Evolutionary conservation across 2,797 vertebrate species (phyloP).

Genomic region (Pangasius macronema): DNA sequence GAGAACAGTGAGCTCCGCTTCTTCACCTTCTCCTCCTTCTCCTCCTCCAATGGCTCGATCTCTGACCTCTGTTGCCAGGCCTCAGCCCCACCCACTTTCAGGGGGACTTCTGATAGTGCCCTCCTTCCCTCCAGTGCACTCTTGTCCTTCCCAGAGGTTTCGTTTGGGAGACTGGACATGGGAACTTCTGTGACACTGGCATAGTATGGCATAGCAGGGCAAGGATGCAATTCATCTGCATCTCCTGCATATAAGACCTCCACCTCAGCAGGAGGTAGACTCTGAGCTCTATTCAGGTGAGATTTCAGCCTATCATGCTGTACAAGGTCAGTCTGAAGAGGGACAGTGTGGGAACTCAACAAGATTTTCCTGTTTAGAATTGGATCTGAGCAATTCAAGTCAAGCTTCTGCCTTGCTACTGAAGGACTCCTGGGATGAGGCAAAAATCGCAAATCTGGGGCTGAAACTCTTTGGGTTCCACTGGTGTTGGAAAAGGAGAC

Average conservation of each 20-base stretch:
- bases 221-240: slow-evolving; percentile 20
- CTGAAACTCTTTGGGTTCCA: slow-evolving; percentile 75
- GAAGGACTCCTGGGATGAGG: slow-evolving; percentile 81
- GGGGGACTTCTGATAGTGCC: slow-evolving; percentile 66
- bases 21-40: slow-evolving; percentile 78
- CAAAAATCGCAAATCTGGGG: slow-evolving; percentile 79
- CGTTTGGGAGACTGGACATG: slow-evolving; percentile 72
- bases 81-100: slow-evolving; percentile 42
- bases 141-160: background rate
- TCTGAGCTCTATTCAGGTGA: slow-evolving; percentile 27
- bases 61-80: slow-evolving; percentile 77
- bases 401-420: background rate
- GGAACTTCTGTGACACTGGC: slow-evolving; percentile 36
- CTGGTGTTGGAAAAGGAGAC: slow-evolving; percentile 75
- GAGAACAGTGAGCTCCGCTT: slow-evolving; percentile 83
- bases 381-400: slow-evolving; percentile 12
- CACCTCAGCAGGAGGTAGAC: slow-evolving; percentile 49
- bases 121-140: slow-evolving; percentile 58
- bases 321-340: background rate
- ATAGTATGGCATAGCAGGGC: slow-evolving; percentile 50
- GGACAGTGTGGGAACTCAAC: background rate
- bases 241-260: slow-evolving; percentile 40
- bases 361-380: slow-evolving; percentile 22
- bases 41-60: slow-evolving; percentile 63
- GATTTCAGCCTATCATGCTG: slow-evolving; percentile 12